Evolutionary conservation across 2,113 vertebrate genomes (phyloP), one percentile per base, ranked within the genome.

Genomic region (Chaenocephalus aceratus): DNA sequence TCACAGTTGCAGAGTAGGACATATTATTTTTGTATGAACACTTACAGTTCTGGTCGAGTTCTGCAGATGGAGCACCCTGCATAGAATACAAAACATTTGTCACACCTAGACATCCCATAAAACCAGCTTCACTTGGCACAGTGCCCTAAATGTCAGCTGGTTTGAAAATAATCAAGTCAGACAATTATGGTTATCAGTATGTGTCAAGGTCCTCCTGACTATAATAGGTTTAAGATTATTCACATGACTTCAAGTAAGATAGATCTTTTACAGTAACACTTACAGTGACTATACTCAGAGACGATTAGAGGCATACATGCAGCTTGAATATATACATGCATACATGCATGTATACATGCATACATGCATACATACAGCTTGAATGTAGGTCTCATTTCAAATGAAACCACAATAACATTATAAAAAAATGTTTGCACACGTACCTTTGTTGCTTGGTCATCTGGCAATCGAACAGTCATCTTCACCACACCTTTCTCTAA

Each of bases 381-480:
- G 36, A 41, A 6, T 41, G 7, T 41, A 41, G 6, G 36, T 41
- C 36, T 30, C 30, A 30, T 30, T 30, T 30, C 1, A 44, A n/a
- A 21, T 11, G 10, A 57, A 10, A 57, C 13, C 11, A 57, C 11
- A 57, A 53, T 18, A 16, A 53, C 16, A n/a, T 6, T 53, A 53
- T 13, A 18, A 15, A 16, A 15, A 23, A 36, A 8, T 64, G 14
- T 23, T 16, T 30, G 10, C 0, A 7, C 16, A 59, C 58, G 81
- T 3, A 92, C 92, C 82, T 44, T 48, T 1, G n/a, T 6, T 52
- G 49, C 1, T 9, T 8, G 64, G 52, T 66, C 72, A 0, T 82
- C 73, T 9, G 26, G 93, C 9, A 95, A 80, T 2, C 77, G 80
- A 5, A 98, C 93, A 0, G 76, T 90, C 72, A 98, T 34, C 0